Conservation (phyloP, 2,888 invertebrate species). For the Folsomia candida region DNA sequence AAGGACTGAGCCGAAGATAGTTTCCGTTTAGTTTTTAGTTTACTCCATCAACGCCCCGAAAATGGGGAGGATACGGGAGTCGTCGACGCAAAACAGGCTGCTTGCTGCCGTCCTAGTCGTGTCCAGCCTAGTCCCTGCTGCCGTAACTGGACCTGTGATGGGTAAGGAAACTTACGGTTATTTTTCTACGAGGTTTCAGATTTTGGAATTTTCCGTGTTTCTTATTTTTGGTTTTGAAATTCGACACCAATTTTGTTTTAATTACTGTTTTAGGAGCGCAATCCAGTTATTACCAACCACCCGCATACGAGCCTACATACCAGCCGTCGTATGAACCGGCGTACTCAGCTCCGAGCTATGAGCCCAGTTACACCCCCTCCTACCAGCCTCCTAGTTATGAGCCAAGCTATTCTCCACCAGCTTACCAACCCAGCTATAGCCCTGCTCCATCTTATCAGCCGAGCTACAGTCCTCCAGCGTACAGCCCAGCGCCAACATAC, state of each 20-base stretch:
- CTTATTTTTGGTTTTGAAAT: conserved; percentile 1
- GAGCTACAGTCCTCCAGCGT: conserved; percentile 11
- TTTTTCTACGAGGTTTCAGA: neutral
- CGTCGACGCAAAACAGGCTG: conserved; percentile 19
- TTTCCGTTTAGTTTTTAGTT: too few relatives aligned
- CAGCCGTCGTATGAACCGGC: conserved; percentile 5
- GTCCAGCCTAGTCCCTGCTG: conserved; percentile 38
- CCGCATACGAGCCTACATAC: conserved; percentile 21
- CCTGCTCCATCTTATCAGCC: conserved; percentile 20
- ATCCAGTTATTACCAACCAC: conserved; percentile 20
- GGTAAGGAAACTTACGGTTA: conserved; percentile 9
- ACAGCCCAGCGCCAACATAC: conserved; percentile 15
- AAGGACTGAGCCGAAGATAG: too few relatives aligned
- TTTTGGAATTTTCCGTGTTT: too few relatives aligned
- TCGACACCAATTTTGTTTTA: neutral
- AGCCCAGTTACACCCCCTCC: conserved; percentile 14
- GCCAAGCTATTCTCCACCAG: conserved; percentile 37
- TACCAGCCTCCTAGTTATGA: conserved; percentile 13
- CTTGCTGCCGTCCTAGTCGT: conserved; percentile 28
- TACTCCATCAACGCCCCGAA: too few relatives aligned
- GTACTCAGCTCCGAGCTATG: conserved; percentile 19
- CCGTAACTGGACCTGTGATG: conserved; percentile 31
- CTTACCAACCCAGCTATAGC: conserved; percentile 8
- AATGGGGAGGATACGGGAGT: neutral
- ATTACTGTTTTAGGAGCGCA: conserved; percentile 12